Evolutionary conservation across 2,113 vertebrate species (phyloP).

Genomic region (Chionodraco myersi): DNA sequence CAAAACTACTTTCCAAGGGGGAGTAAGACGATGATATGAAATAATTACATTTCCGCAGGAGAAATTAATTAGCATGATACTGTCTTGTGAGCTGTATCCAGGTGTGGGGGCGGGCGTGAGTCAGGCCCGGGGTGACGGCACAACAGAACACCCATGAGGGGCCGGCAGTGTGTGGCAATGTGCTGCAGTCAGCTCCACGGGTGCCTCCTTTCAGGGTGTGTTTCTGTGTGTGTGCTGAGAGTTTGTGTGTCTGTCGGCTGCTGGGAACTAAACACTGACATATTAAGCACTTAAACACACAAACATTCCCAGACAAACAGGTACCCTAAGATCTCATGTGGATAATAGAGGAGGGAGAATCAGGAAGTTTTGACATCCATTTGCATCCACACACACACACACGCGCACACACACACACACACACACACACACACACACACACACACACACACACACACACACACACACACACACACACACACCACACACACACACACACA

Average conservation of each 20-base stretch:
- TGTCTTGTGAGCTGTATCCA: constrained; percentile 37
- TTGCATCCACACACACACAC: not conserved
- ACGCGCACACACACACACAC: not conserved
- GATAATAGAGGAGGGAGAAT: constrained; percentile 15
- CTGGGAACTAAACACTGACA: constrained; percentile 13
- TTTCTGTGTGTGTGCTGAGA: constrained; percentile 6
- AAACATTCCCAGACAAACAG: not conserved
- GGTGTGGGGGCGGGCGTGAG: constrained; percentile 60
- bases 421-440: not conserved
- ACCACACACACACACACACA: constrained; percentile 5
- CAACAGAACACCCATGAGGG: constrained; percentile 33
- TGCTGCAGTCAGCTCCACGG: constrained; percentile 64
- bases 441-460: not conserved
- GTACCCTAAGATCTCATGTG: constrained; percentile 10
- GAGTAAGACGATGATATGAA: constrained; percentile 41
- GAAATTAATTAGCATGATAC: constrained; percentile 29
- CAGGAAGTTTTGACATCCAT: not conserved
- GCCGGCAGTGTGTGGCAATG: constrained; percentile 17
- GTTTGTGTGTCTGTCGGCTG: constrained; percentile 25
- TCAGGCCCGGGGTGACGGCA: constrained; percentile 54
- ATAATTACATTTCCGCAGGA: constrained; percentile 54
- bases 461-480: no score
- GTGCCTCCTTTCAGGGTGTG: constrained; percentile 18
- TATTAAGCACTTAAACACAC: not conserved
- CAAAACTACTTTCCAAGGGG: constrained; percentile 42